phyloP scores from a whole-genome alignment of 2,888 invertebrate genomes.

The Zaprionus bogoriensis region DNA sequence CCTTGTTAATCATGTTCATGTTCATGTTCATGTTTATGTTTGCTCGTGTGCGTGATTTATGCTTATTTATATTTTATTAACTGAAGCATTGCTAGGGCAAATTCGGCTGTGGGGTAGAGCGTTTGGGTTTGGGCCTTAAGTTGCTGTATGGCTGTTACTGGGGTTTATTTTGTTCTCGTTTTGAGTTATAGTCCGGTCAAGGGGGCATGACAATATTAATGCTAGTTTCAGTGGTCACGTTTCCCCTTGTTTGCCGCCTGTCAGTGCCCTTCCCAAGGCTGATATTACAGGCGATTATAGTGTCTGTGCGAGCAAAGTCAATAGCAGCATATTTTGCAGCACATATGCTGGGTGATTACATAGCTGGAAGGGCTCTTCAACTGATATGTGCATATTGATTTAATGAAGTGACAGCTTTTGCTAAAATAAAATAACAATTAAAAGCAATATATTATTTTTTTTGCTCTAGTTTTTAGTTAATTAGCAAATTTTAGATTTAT shows the following conservation, averaged over 20 bases:
- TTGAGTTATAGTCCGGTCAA: conserved; percentile 49
- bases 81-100: conserved; percentile 30
- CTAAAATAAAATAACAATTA: too few relatives aligned
- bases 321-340: background rate
- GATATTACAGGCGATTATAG: conserved; percentile 6
- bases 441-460: too few relatives aligned
- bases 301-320: conserved; percentile 10
- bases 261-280: background rate
- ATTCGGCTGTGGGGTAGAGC: background rate
- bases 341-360: background rate
- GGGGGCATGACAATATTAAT: conserved; percentile 25
- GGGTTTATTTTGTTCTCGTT: conserved; percentile 11
- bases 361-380: too few relatives aligned
- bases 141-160: conserved; percentile 18
- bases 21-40: conserved; percentile 57
- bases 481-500: too few relatives aligned
- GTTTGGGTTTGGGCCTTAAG: background rate
- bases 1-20: conserved; percentile 74
- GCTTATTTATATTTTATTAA: conserved; percentile 77
- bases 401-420: too few relatives aligned
- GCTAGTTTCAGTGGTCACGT: conserved; percentile 13
- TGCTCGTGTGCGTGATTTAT: conserved; percentile 71
- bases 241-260: background rate
- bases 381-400: too few relatives aligned
- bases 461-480: too few relatives aligned